Evolutionary conservation across 2,888 invertebrate species (phyloP), one percentile per base, ranked within the genome.

Genomic region (Bellardia pandia): DNA sequence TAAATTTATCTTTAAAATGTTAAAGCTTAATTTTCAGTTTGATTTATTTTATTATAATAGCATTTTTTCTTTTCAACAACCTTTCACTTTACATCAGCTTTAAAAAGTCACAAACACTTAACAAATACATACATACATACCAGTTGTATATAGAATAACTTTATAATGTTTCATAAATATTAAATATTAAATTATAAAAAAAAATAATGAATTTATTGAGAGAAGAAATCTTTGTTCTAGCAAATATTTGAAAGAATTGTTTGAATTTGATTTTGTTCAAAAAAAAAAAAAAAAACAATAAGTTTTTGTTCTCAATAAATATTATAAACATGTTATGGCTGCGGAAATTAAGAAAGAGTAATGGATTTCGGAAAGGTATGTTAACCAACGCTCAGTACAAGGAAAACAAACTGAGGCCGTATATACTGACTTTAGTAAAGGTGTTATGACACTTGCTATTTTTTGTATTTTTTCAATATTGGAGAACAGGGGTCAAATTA

Each of bases 301-400:
- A 23, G 33, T 2, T 72, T 72, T 80, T 79, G 79, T 79, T 79
- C 48, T 80, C 62, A 80, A 80, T 80, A 80, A 80, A 80, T 23
- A 45, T n/a, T n/a, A 5, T 37, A 37, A 6, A 37, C 37, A 37
- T 37, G 37, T 5, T 5, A 37, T 37, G 37, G 9, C n/a, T 51
- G 13, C n/a, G 30, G 40, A 45, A 66, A 16, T 6, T 56, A 23
- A 8, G 23, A 23, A 45, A 45, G n/a, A n/a, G n/a, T n/a, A n/a
- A 23, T 23, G 23, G 23, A 23, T 23, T 23, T 23, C 23, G 23
- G 23, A 23, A 23, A 23, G 23, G 0, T 23, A 23, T 23, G 23
- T 23, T 23, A 23, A 23, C 23, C 23, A 23, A n/a, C n/a, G n/a
- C n/a, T n/a, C n/a, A n/a, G n/a, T n/a, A n/a, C n/a, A n/a, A 23